Conservation (phyloP, 2,888 invertebrate species). For the Plutella xylostella region DNA sequence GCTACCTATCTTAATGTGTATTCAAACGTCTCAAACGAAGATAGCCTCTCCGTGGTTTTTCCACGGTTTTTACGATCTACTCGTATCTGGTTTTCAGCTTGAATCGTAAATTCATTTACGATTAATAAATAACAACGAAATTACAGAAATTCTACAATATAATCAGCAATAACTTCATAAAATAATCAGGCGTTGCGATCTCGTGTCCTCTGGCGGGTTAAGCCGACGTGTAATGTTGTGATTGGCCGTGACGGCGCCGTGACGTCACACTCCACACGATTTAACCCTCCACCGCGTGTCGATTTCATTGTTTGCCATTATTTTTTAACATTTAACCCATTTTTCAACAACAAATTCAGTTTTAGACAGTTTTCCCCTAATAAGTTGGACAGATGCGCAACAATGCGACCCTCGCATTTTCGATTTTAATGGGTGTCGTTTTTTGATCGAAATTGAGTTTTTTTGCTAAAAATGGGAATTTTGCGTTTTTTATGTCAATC, state of each 20-base stretch:
- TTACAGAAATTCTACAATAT: neutral
- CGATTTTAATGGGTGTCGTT: slow-evolving; percentile 61
- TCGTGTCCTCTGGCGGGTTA: slow-evolving; percentile 28
- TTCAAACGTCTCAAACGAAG: too few species aligned
- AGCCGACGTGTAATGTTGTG: slow-evolving; percentile 20
- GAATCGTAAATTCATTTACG: too few species aligned
- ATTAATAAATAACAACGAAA: too few species aligned
- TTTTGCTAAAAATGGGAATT: slow-evolving; percentile 34
- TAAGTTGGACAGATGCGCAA: slow-evolving; percentile 54
- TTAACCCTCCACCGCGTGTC: slow-evolving; percentile 34
- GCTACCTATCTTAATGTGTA: too few species aligned
- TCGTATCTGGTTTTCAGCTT: too few species aligned
- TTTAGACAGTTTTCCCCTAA: slow-evolving; percentile 34
- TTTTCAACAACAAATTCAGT: slow-evolving; percentile 56
- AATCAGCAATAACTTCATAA: neutral
- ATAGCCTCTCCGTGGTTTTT: too few species aligned
- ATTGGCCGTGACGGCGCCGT: slow-evolving; percentile 11
- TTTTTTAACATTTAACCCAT: slow-evolving; percentile 62
- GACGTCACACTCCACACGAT: too few species aligned
- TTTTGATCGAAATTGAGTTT: slow-evolving; percentile 39
- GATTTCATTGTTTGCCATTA: slow-evolving; percentile 40
- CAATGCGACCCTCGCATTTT: slow-evolving; percentile 36
- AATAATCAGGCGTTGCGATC: neutral
- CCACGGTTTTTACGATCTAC: too few species aligned
- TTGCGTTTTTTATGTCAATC: slow-evolving; percentile 40